A percentile compares a stretch with the other conserved stretches of the same genome.
phyloP scores from a whole-genome alignment of 2,113 vertebrate genomes.

The Oreochromis tanganicae region DNA sequence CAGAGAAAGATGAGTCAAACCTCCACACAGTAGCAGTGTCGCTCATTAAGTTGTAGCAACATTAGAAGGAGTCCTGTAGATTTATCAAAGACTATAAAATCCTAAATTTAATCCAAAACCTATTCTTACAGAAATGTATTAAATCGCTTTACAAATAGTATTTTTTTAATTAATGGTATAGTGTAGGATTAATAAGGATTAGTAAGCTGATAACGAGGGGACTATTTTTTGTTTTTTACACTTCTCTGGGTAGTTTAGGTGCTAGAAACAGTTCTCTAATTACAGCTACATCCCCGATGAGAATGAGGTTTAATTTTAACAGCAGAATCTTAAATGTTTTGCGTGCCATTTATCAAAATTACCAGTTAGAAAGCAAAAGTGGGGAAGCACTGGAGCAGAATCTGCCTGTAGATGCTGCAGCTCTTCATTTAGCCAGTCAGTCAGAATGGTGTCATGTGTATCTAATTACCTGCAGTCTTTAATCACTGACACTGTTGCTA shows the following conservation, averaged over 20 bases:
- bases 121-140: neutral
- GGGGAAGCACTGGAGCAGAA: neutral
- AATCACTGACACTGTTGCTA: constrained; percentile 46
- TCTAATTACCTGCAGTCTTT: constrained; percentile 57
- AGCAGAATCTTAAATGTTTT: neutral
- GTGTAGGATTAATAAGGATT: neutral
- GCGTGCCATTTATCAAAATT: neutral
- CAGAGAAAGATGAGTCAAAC: neutral
- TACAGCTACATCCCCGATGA: neutral
- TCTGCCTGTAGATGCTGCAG: neutral
- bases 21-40: neutral
- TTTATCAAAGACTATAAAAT: neutral
- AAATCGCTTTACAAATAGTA: fast-evolving
- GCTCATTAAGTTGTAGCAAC: neutral
- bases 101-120: neutral
- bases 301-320: neutral
- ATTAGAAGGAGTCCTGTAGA: neutral
- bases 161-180: neutral
- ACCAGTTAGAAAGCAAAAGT: neutral
- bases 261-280: neutral
- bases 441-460: constrained; percentile 47
- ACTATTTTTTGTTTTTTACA: neutral
- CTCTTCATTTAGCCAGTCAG: neutral
- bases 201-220: neutral
- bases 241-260: neutral